phyloP scores from a whole-genome alignment of 1,140 invertebrate genomes.

The Cotesia glomerata region DNA sequence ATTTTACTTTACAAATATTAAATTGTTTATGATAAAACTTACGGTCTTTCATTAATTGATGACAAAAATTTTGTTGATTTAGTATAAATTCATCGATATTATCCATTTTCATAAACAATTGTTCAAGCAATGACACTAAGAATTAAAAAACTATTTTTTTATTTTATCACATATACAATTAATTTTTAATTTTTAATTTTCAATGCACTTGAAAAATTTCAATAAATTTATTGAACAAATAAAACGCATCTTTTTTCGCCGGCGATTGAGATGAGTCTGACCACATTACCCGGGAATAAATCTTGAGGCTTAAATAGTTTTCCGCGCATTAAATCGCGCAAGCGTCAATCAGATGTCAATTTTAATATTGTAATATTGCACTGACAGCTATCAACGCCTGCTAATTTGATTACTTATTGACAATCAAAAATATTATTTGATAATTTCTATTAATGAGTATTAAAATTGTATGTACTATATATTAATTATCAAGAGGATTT shows the following conservation, averaged over 20 bases:
- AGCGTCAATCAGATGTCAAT: background rate
- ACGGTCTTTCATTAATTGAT: constrained; percentile 15
- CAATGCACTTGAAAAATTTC: background rate
- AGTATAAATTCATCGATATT: constrained; percentile 13
- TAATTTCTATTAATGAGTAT: too few relatives aligned
- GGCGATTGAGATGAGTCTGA: background rate
- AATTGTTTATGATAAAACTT: background rate
- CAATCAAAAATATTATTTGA: too few relatives aligned
- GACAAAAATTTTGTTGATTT: constrained; percentile 11
- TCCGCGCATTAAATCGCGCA: constrained; percentile 9
- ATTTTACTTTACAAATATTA: background rate
- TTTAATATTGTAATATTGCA: background rate
- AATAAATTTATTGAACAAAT: background rate
- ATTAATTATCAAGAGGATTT: background rate
- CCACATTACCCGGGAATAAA: background rate
- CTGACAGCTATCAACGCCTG: too few relatives aligned
- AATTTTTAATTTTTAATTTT: background rate
- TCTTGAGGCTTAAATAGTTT: constrained; percentile 1
- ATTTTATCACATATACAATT: background rate
- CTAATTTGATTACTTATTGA: too few relatives aligned
- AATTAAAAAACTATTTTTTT: constrained; percentile 2
- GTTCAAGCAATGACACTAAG: background rate
- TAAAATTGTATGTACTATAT: too few relatives aligned
- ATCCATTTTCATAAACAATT: constrained; percentile 4
- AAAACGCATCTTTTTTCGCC: background rate